phyloP scores from a whole-genome alignment of 1,140 invertebrate genomes.

The Euglossa dilemma region DNA sequence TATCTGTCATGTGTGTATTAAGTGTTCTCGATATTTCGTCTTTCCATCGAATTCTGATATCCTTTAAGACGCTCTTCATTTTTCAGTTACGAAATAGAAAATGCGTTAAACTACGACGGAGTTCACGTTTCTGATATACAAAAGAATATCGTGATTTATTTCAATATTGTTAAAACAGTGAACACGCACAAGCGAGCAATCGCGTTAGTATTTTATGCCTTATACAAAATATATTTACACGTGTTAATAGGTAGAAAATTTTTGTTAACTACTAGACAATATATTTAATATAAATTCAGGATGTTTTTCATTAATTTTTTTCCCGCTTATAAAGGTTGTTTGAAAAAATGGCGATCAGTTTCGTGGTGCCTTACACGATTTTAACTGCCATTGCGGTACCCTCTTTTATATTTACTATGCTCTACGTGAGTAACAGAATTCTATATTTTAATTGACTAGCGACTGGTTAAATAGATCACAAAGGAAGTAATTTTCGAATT shows the following conservation, averaged over 20 bases:
- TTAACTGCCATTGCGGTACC: not conserved
- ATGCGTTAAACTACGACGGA: not conserved
- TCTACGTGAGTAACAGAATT: not conserved
- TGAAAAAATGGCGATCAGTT: not conserved
- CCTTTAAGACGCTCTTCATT: not conserved
- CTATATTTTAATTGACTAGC: not conserved
- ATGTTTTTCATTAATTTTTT: not conserved
- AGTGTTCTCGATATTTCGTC: too few species aligned
- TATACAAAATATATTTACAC: not conserved
- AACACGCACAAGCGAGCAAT: not conserved
- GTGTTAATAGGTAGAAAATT: not conserved
- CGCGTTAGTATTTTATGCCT: not conserved
- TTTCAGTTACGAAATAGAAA: not conserved
- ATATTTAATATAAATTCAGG: not conserved
- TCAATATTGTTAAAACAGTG: not conserved
- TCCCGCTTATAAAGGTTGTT: not conserved
- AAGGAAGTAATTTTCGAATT: not conserved
- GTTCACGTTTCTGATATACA: not conserved
- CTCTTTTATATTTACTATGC: not conserved
- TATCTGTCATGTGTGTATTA: too few species aligned
- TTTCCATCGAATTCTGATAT: not conserved
- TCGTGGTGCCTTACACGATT: not conserved
- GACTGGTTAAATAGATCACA: not conserved
- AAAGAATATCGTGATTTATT: not conserved
- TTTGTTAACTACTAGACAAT: not conserved